Evolutionary conservation across 2,113 vertebrate species (phyloP).

Genomic region (Equus przewalskii): DNA sequence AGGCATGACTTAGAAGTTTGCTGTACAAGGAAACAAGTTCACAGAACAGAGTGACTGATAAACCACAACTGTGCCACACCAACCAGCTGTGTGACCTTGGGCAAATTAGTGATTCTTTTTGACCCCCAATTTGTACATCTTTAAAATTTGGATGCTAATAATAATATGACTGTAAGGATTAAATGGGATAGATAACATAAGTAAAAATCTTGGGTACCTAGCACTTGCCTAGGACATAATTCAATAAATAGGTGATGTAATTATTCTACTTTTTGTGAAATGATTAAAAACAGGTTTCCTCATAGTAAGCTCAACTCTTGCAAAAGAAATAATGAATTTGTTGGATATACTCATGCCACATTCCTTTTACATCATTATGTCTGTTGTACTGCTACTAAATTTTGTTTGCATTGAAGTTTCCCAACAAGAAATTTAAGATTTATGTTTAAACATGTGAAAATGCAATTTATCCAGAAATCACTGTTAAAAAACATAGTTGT

Average conservation of each 20-base stretch:
- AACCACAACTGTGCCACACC: neutral
- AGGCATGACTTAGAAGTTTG: neutral
- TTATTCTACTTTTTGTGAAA: slow-evolving; percentile 10
- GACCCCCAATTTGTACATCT: neutral
- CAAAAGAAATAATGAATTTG: slow-evolving; percentile 4
- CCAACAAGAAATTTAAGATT: neutral
- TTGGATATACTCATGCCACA: neutral
- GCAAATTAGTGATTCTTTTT: slow-evolving; percentile 26
- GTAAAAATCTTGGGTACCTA: neutral
- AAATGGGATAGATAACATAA: neutral
- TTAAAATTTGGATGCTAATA: slow-evolving; percentile 55
- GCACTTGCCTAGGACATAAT: neutral
- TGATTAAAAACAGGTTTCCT: slow-evolving; percentile 10
- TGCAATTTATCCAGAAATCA: slow-evolving; percentile 8
- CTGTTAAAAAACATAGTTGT: neutral
- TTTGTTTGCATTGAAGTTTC: slow-evolving; percentile 23
- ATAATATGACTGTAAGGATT: neutral
- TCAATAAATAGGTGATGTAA: neutral
- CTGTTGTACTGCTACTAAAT: slow-evolving; percentile 6
- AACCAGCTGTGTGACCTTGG: neutral
- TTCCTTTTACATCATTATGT: neutral
- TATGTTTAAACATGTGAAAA: slow-evolving; percentile 34
- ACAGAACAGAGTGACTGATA: neutral
- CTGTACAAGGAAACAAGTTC: neutral
- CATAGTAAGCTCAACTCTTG: neutral